Evolutionary conservation across 1,140 invertebrate genomes (phyloP).

Genomic region (Littorina saxatilis): DNA sequence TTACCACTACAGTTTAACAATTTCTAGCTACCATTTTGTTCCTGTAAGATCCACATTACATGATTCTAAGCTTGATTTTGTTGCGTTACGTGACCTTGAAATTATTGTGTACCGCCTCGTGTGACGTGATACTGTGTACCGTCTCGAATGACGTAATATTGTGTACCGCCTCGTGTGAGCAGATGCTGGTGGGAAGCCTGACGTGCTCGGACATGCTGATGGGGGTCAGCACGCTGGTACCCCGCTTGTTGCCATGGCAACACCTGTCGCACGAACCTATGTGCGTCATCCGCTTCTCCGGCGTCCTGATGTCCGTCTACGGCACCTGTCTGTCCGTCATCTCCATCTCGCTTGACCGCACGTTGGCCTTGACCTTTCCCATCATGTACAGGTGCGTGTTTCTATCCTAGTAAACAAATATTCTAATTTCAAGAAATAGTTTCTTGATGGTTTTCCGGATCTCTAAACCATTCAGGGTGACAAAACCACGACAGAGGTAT

Average conservation of each 20-base stretch:
- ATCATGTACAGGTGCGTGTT: no score
- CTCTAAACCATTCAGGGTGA: no score
- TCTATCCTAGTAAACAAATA: no score
- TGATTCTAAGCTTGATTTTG: background rate
- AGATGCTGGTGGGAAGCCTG: slow-evolving; percentile 21
- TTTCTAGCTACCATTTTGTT: no score
- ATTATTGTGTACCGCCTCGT: no score
- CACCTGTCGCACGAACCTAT: slow-evolving; percentile 7
- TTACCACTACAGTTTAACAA: no score
- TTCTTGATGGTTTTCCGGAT: no score
- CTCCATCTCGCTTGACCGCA: background rate
- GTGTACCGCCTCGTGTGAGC: no score
- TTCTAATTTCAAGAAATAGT: no score
- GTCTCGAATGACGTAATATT: no score
- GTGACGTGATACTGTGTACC: no score
- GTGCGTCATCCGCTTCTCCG: background rate
- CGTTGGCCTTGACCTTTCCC: slow-evolving; percentile 13
- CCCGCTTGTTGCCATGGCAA: background rate
- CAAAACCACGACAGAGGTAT: no score
- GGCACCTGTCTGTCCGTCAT: slow-evolving; percentile 17
- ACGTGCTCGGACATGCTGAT: slow-evolving; percentile 18
- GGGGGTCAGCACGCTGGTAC: slow-evolving; percentile 1
- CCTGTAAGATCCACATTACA: background rate
- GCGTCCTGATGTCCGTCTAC: background rate
- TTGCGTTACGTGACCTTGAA: background rate